Evolutionary conservation across 2,888 invertebrate species (phyloP), one percentile per base, ranked within the genome.

Genomic region (Agrotis ipsilon): DNA sequence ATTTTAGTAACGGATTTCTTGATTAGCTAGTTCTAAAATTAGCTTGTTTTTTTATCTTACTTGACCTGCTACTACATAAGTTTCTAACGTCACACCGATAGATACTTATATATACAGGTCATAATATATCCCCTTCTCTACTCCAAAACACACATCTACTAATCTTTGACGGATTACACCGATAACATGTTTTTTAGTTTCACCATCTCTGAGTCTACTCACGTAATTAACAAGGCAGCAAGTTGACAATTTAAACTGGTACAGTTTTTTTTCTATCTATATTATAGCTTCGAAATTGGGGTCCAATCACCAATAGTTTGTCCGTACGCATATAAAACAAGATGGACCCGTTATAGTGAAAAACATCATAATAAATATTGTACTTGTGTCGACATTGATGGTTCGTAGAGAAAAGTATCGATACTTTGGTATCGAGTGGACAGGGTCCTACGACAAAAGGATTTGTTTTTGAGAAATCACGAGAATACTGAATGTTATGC

Each of bases 171-270:
- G 48, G 62, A 72, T 72, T 71, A 67, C 43, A 63, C 0, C 14
- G 49, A 65, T 60, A 80, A 63, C 52, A 46, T 32, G 46, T 73
- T 69, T 69, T 27, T 58, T 59, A 39, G 51, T 60, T 16, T 43
- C n/a, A 39, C 64, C 18, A 57, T 61, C 80, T 85, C 82, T 54
- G 55, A 32, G 73, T 21, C 83, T 82, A 82, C 58, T 64, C 61
- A 72, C 72, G 75, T 78, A 80, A 85, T 85, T 85, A 85, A 85
- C 78, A 73, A 82, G 74, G 59, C 77, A 57, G 55, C 69, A 45
- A 76, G 85, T 83, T 85, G 84, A 85, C 84, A 85, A 83, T 82
- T 85, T 85, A 77, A 85, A 85, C 76, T 83, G 80, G 78, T 73
- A 85, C 82, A 85, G 49, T 65, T 83, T 78, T 82, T 63, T 62